phyloP scores from a whole-genome alignment of 2,113 vertebrate genomes.

The Zosterops pallidus region DNA sequence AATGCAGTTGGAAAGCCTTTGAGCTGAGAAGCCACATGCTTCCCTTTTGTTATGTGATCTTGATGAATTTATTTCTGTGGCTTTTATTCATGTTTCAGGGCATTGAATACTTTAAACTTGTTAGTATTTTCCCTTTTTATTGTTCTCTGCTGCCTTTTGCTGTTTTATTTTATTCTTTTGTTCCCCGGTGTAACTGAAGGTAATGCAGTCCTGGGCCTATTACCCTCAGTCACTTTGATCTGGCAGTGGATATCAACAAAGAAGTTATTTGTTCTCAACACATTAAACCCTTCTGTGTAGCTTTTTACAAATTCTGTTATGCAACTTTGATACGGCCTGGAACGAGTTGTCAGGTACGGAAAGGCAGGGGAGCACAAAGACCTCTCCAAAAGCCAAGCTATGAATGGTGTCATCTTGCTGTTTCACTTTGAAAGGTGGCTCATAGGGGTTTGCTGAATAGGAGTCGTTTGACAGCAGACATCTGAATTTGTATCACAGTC shows the following conservation, averaged over 20 bases:
- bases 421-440: slow-evolving; percentile 63
- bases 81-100: slow-evolving; percentile 48
- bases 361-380: slow-evolving; percentile 52
- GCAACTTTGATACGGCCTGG: slow-evolving; percentile 58
- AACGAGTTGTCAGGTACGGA: slow-evolving; percentile 15
- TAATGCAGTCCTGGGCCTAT: slow-evolving; percentile 28
- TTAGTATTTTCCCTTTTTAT: slow-evolving; percentile 51
- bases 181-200: background rate
- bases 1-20: background rate
- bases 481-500: slow-evolving; percentile 53
- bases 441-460: slow-evolving; percentile 44
- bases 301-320: slow-evolving; percentile 64
- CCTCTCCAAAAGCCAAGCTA: slow-evolving; percentile 39
- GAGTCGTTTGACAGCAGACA: slow-evolving; percentile 51
- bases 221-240: slow-evolving; percentile 54
- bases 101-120: background rate
- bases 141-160: slow-evolving; percentile 16
- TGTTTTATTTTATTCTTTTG: slow-evolving; percentile 49
- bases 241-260: slow-evolving; percentile 57
- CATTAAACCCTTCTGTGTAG: slow-evolving; percentile 49
- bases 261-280: slow-evolving; percentile 66
- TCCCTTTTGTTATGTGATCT: background rate
- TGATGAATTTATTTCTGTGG: slow-evolving; percentile 36
- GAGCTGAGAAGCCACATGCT: background rate
- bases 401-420: slow-evolving; percentile 65